Conservation (phyloP, 2,797 vertebrate genomes). For the Betta splendens region DNA sequence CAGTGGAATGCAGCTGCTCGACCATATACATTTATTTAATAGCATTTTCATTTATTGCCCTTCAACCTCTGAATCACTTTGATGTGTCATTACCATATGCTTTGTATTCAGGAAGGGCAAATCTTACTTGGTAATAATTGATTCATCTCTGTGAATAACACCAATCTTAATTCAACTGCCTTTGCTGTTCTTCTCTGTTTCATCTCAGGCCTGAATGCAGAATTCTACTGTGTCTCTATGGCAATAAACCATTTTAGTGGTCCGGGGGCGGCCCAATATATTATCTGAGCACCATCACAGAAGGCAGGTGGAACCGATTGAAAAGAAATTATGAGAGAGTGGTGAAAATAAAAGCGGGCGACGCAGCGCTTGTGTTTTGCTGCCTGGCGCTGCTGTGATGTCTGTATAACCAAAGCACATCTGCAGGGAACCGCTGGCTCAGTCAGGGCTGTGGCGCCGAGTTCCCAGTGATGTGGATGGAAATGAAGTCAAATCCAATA, state of each 20-base stretch:
- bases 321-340: constrained; percentile 78
- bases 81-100: too few relatives aligned
- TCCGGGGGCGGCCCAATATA: constrained; percentile 51
- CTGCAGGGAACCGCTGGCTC: constrained; percentile 57
- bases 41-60: too few relatives aligned
- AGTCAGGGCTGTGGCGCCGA: constrained; percentile 40
- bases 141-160: too few relatives aligned
- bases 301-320: constrained; percentile 78
- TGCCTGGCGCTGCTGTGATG: too few relatives aligned
- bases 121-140: too few relatives aligned
- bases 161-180: neutral
- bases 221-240: constrained; percentile 56
- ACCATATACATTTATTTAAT: too few relatives aligned
- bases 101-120: too few relatives aligned
- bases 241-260: constrained; percentile 66
- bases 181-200: constrained; percentile 21
- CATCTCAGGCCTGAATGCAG: constrained; percentile 35
- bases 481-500: too few relatives aligned
- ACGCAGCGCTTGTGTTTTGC: constrained; percentile 58
- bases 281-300: constrained; percentile 66
- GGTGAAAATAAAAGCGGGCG: too few relatives aligned
- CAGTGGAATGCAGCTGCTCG: too few relatives aligned
- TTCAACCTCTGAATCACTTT: too few relatives aligned
- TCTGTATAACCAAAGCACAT: constrained; percentile 59
- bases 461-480: too few relatives aligned